Evolutionary conservation across 2,888 invertebrate genomes (phyloP), one percentile per base, ranked within the genome.

Genomic region (Epirrhoe alternata): DNA sequence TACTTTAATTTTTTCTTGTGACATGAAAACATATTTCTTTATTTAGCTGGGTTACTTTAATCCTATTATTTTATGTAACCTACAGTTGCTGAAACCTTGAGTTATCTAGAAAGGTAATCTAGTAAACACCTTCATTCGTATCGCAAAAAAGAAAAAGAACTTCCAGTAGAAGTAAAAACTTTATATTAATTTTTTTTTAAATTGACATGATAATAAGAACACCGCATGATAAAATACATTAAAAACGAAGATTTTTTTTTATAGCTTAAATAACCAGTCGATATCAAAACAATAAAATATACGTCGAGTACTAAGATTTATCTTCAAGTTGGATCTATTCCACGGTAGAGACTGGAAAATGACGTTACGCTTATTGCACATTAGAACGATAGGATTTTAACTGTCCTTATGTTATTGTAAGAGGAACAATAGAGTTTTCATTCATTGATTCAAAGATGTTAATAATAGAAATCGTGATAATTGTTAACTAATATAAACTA

Each of bases 141-240:
- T 63, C 35, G 58, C 66, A 66, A 66, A 66, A 65, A 66, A 16
- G 6, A 52, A 57, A 58, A 52, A 60, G 42, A 38, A 61, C 12
- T 52, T 33, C 17, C 54, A 51, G 8, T 49, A 38, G 10, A 42
- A 42, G 12, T 12, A 12, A 8, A 42, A 42, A 42, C 3, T 42
- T 4, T 12, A 42, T 42, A 42, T 12, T 10, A 0, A 12, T 42
- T 1, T 12, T 12, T 4, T 7, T 7, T 33, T 4, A 24, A 24
- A 24, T 24, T 24, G 1, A 2, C 24, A 24, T 24, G 24, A 24
- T 24, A 24, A 2, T 24, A 24, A 24, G 24, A 24, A 24, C 1
- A 24, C 3, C 24, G 24, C 24, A 24, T 24, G 24, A 24, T 24
- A 38, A 38, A 38, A 38, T 17, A 60, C 35, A 42, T 31, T 14